These are phyloP conservation scores for Prunella himalayana DNA, from an alignment of 2,113 vertebrate species.

Conservation along the genomic window DNA sequence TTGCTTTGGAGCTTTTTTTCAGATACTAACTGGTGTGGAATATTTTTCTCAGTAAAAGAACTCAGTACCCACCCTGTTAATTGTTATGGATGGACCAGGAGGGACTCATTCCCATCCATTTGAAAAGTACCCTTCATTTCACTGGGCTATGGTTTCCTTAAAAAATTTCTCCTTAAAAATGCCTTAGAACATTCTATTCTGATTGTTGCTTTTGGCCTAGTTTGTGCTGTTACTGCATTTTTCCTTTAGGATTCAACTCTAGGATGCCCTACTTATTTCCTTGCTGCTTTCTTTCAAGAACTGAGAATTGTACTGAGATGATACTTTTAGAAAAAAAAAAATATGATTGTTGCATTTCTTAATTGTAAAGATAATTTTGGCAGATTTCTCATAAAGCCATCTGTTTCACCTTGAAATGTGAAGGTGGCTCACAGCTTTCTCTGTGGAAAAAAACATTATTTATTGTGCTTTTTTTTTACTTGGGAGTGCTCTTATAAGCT, in stretches of 20 bases:
- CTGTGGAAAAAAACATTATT: background rate
- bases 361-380: background rate
- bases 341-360: background rate
- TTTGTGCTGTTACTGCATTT: constrained; percentile 14
- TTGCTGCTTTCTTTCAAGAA: background rate
- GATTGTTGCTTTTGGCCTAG: constrained; percentile 18
- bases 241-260: constrained; percentile 1
- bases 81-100: background rate
- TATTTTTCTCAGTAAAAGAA: background rate
- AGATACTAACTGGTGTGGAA: background rate
- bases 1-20: background rate
- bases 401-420: background rate
- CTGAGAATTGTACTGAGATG: background rate
- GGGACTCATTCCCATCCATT: background rate
- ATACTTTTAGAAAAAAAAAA: background rate
- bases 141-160: background rate
- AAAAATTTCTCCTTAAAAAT: background rate
- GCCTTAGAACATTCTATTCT: background rate
- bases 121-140: background rate
- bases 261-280: constrained; percentile 37
- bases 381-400: background rate
- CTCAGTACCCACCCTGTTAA: background rate
- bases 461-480: background rate
- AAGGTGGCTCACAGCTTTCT: background rate
- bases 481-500: background rate